Evolutionary conservation across 2,888 invertebrate species (phyloP), one percentile per base, ranked within the genome.

Genomic region (Antheraea yamamai): DNA sequence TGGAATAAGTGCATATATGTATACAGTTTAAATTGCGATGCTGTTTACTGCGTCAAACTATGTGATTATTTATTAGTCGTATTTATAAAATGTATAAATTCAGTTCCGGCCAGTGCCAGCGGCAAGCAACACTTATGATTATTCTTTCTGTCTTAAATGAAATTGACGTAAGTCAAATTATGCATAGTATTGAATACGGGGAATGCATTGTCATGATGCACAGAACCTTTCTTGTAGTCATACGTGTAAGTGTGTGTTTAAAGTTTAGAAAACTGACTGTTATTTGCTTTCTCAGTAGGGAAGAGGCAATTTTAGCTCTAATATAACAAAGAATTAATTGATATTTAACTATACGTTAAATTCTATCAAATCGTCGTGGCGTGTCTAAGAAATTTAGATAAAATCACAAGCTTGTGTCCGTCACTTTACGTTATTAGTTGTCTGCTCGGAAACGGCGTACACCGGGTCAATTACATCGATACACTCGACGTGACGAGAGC

Each of bases 401-500:
- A 68, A 18, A 18, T 8, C 20, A 35, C 6, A n/a, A 8, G 61
- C 61, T 23, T 61, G 23, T 23, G 23, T 23, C 10, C 61, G 0
- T 61, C 23, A 23, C 23, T 61, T 61, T 61, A 61, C 18, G 55
- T 4, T 61, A 61, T 61, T 61, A 61, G 23, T 61, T 61, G 23
- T 61, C 23, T 0, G 18, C 20, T 18, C 35, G 14, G 18, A 7
- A 18, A 30, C 68, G 1, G 14, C 26, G 12, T 14, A 35, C 68
- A 23, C 23, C 14, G 23, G 35, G 68, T 68, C 68, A 68, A 18
- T 68, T 30, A 68, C 68, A 68, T 35, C 70, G 8, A 70, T 70
- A 26, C 39, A 39, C 10, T 3, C n/a, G 39, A 39, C 20, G 70
- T 39, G 4, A 70, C 79, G 82, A 80, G 82, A 82, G 81, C 81